These are phyloP conservation scores for Nyctereutes procyonoides DNA, from an alignment of 2,113 vertebrate genomes.

Conservation along the genomic window DNA sequence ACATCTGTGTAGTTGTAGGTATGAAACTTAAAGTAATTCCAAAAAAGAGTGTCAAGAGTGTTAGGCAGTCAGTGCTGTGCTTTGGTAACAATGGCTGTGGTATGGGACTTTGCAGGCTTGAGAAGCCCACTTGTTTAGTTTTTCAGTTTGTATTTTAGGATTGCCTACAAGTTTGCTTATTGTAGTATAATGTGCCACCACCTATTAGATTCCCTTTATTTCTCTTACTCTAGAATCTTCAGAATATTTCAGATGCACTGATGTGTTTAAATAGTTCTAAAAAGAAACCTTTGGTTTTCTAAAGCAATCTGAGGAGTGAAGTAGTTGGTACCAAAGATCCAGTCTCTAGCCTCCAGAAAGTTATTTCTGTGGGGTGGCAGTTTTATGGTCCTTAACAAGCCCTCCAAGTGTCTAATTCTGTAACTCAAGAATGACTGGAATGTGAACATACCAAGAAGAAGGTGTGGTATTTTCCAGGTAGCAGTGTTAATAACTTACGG, in stretches of 20 bases:
- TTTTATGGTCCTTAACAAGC: not conserved
- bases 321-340: not conserved
- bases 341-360: not conserved
- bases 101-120: not conserved
- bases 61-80: too few relatives aligned
- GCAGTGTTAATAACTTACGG: not conserved
- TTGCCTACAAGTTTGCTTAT: not conserved
- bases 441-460: not conserved
- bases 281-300: not conserved
- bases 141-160: not conserved
- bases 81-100: not conserved
- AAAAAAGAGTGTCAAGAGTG: not conserved
- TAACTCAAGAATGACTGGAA: not conserved
- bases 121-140: not conserved
- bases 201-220: not conserved
- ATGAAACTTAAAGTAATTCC: not conserved
- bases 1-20: not conserved
- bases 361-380: not conserved
- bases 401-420: not conserved
- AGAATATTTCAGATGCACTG: constrained; percentile 1
- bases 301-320: not conserved
- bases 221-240: not conserved
- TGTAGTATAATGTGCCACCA: not conserved
- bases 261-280: not conserved
- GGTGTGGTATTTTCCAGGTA: not conserved